Evolutionary conservation across 2,797 vertebrate genomes (phyloP).

Genomic region (Eospalax fontanierii): DNA sequence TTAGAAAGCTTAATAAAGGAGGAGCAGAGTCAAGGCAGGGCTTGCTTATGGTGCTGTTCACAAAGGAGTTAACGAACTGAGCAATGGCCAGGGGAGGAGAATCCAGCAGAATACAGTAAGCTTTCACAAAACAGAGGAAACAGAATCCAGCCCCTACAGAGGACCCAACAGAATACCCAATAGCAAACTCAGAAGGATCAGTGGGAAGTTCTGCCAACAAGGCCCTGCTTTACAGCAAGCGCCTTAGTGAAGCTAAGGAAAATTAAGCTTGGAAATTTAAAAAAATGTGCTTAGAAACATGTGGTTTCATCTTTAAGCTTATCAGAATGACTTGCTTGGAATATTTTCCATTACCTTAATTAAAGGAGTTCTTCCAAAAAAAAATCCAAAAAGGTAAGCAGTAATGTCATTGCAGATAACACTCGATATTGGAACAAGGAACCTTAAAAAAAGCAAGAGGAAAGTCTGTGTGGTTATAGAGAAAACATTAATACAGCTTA

Average conservation of each 20-base stretch:
- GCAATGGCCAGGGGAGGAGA: no score
- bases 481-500: slow-evolving; percentile 23
- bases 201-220: fast-evolving
- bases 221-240: neutral
- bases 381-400: slow-evolving; percentile 99
- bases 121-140: neutral
- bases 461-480: slow-evolving; percentile 52
- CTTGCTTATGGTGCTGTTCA: neutral
- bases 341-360: slow-evolving; percentile 94
- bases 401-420: slow-evolving; percentile 99
- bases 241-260: neutral
- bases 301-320: neutral
- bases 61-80: neutral
- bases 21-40: neutral
- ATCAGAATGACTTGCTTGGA: neutral
- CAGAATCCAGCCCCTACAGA: fast-evolving
- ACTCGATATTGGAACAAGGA: slow-evolving; percentile 97
- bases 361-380: slow-evolving; percentile 98
- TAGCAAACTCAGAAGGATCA: neutral
- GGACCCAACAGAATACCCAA: fast-evolving
- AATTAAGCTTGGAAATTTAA: neutral
- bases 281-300: neutral
- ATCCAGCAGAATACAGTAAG: neutral
- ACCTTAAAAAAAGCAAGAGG: slow-evolving; percentile 91
- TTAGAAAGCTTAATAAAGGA: neutral